Evolutionary conservation across 1,140 invertebrate genomes (phyloP).

Genomic region (Reticulitermes speratus): DNA sequence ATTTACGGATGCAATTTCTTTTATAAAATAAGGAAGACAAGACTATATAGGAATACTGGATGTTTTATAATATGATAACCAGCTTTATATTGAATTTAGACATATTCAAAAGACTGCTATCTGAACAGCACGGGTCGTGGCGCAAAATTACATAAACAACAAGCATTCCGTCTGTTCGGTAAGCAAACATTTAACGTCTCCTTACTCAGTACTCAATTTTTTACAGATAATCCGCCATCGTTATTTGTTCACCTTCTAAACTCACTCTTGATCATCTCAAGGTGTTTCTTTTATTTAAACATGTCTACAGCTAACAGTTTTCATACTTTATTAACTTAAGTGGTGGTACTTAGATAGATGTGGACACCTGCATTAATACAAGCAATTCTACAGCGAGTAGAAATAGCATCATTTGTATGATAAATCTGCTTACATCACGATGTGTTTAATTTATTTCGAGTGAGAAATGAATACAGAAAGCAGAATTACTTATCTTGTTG

Average conservation of each 20-base stretch:
- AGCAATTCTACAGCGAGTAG: neutral
- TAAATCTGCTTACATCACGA: conserved; percentile 12
- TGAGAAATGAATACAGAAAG: conserved; percentile 12
- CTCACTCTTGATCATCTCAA: neutral
- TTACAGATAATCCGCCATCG: neutral
- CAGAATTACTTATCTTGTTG: neutral
- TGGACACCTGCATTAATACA: neutral
- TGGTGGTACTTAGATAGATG: neutral
- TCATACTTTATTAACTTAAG: neutral
- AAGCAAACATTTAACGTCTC: no score
- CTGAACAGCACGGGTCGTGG: no score
- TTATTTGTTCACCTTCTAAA: neutral
- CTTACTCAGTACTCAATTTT: no score
- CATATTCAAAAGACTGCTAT: no score
- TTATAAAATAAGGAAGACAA: no score
- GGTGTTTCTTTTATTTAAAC: neutral
- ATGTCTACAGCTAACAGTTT: neutral
- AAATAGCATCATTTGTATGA: neutral
- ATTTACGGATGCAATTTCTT: no score
- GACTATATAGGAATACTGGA: no score
- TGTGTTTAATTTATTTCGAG: neutral
- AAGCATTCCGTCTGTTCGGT: no score
- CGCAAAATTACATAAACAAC: no score
- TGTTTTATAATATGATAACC: no score
- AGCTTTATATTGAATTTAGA: no score